Percentiles rank a stretch among this genome's conserved stretches.
Evolutionary conservation across 2,888 invertebrate species (phyloP).

Genomic region (Dasysyrphus albostriatus): DNA sequence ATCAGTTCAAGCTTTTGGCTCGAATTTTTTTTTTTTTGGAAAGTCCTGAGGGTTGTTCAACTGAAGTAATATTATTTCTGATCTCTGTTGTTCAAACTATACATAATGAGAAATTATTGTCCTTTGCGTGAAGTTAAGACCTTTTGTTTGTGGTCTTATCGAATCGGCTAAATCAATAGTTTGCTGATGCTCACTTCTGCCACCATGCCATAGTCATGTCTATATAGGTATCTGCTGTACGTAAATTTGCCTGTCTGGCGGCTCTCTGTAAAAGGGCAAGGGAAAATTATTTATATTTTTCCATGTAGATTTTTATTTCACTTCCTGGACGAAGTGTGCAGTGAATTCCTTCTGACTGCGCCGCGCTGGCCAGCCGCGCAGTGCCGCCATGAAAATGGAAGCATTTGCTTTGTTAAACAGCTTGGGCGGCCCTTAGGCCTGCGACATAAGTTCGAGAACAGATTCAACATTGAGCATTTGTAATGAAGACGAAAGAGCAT

Average conservation of each 20-base stretch:
- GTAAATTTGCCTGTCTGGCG: conserved; percentile 63
- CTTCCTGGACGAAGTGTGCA: conserved; percentile 66
- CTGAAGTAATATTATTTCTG: conserved; percentile 4
- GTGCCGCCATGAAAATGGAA: neutral
- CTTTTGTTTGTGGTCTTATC: conserved; percentile 71
- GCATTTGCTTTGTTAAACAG: conserved; percentile 31
- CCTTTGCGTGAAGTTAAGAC: conserved; percentile 75
- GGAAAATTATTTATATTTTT: conserved; percentile 73
- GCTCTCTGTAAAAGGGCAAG: conserved; percentile 71
- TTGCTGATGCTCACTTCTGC: conserved; percentile 28
- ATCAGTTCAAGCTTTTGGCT: neutral
- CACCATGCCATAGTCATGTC: conserved; percentile 34
- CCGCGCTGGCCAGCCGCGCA: too few relatives aligned
- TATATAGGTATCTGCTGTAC: conserved; percentile 46
- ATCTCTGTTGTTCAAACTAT: conserved; percentile 61
- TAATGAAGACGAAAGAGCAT: conserved; percentile 72
- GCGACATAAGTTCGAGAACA: conserved; percentile 58
- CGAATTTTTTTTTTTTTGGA: too few relatives aligned
- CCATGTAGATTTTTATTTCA: conserved; percentile 73
- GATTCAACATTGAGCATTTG: conserved; percentile 57
- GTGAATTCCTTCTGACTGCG: conserved; percentile 39
- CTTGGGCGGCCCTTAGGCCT: conserved; percentile 71
- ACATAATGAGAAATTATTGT: conserved; percentile 74
- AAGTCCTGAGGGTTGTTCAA: conserved; percentile 58
- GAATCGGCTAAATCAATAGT: conserved; percentile 63